Evolutionary conservation across 2,797 vertebrate species (phyloP).

Genomic region (Atherinosoma microstoma): DNA sequence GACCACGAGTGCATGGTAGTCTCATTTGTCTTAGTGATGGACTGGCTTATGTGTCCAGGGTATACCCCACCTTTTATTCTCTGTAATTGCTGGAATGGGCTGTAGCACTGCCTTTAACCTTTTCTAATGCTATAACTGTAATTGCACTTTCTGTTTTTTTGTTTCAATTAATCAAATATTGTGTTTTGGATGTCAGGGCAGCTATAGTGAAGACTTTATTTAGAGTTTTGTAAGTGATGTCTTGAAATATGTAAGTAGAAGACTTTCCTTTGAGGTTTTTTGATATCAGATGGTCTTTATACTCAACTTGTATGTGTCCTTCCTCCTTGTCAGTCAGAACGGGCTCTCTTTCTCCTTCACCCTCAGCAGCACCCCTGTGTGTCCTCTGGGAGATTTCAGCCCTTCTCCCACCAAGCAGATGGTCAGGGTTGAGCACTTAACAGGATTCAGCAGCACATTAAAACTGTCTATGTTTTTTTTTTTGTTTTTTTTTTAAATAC

Average conservation of each 20-base stretch:
- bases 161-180: too few relatives aligned
- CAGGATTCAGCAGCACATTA: constrained; percentile 56
- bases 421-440: constrained; percentile 70
- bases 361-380: constrained; percentile 55
- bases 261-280: neutral
- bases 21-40: too few relatives aligned
- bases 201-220: too few relatives aligned
- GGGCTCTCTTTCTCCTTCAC: constrained; percentile 48
- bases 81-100: too few relatives aligned
- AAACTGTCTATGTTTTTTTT: constrained; percentile 33
- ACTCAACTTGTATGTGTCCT: constrained; percentile 18
- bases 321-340: constrained; percentile 26
- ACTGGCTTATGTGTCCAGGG: too few relatives aligned
- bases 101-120: too few relatives aligned
- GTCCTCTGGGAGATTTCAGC: constrained; percentile 59
- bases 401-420: constrained; percentile 62
- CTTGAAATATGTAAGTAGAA: neutral
- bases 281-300: neutral
- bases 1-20: too few relatives aligned
- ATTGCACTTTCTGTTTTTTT: too few relatives aligned
- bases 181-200: too few relatives aligned
- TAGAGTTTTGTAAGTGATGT: too few relatives aligned
- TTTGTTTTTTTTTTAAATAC: neutral
- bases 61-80: too few relatives aligned
- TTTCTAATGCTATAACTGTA: too few relatives aligned